Percentiles rank a stretch among this genome's conserved stretches.
phyloP scores from a whole-genome alignment of 2,888 invertebrate genomes.

The Agrotis clavis region DNA sequence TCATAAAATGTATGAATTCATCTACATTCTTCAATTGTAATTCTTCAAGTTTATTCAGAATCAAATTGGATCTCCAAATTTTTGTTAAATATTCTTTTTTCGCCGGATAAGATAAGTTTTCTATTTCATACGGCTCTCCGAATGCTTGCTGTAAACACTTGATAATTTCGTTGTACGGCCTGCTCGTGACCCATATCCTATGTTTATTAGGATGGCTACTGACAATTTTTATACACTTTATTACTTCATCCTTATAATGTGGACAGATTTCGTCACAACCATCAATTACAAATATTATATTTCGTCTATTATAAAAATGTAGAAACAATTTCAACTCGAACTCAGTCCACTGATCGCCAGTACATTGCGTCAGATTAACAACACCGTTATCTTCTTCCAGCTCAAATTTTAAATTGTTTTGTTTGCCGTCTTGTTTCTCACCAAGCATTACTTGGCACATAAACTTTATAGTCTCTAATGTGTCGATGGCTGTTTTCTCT shows the following conservation, averaged over 20 bases:
- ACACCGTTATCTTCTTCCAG: constrained; percentile 1
- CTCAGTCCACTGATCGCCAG: not conserved
- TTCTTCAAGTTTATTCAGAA: constrained; percentile 20
- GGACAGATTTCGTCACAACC: constrained; percentile 63
- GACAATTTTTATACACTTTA: constrained; percentile 18
- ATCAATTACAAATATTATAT: constrained; percentile 52
- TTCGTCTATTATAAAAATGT: constrained; percentile 33
- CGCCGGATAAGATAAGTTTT: constrained; percentile 20
- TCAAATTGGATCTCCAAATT: constrained; percentile 38
- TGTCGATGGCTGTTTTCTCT: no score
- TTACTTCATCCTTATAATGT: constrained; percentile 35
- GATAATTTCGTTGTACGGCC: constrained; percentile 51
- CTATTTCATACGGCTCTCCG: constrained; percentile 34
- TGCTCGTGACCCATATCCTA: constrained; percentile 53
- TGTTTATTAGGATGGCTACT: constrained; percentile 6
- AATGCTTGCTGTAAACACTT: constrained; percentile 34
- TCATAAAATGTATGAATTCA: not conserved
- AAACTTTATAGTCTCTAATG: not conserved
- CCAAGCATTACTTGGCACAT: constrained; percentile 19
- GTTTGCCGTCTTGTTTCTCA: not conserved
- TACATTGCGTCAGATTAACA: constrained; percentile 15
- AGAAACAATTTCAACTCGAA: constrained; percentile 18
- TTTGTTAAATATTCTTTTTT: constrained; percentile 42
- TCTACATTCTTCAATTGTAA: constrained; percentile 39
- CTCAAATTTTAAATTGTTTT: not conserved